Evolutionary conservation across 2,888 invertebrate species (phyloP).

Genomic region (Cetonia aurata): DNA sequence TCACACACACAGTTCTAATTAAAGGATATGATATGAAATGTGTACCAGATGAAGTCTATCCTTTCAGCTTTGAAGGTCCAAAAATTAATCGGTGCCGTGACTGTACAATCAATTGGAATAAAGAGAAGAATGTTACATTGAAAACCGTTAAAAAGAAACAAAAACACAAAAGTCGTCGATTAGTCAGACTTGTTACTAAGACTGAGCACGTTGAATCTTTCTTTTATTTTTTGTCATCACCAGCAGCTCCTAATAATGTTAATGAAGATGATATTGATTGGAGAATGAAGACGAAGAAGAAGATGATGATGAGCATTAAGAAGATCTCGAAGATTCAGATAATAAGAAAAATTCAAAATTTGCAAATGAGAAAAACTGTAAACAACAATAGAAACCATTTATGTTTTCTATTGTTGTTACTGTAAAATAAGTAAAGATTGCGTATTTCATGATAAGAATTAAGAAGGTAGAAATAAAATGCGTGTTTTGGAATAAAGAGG

Average conservation of each 20-base stretch:
- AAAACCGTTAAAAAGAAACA: constrained; percentile 98
- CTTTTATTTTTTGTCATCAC: constrained; percentile 98
- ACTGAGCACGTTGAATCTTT: constrained; percentile 95
- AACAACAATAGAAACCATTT: constrained; percentile 47
- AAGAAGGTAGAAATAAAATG: too few relatives aligned
- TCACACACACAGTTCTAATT: constrained; percentile 84
- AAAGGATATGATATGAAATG: constrained; percentile 95
- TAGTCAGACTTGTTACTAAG: constrained; percentile 94
- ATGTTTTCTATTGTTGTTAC: too few relatives aligned
- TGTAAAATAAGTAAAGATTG: too few relatives aligned
- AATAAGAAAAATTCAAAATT: constrained; percentile 54
- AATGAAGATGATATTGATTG: constrained; percentile 83
- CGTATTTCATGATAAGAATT: too few relatives aligned
- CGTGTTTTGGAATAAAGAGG: too few relatives aligned
- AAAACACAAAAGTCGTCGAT: constrained; percentile 96
- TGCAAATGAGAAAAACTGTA: constrained; percentile 63
- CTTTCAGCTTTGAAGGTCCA: constrained; percentile 93
- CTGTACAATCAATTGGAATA: constrained; percentile 83
- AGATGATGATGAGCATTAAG: constrained; percentile 72
- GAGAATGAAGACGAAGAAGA: constrained; percentile 78
- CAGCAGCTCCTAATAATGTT: constrained; percentile 83
- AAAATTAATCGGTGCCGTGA: constrained; percentile 79
- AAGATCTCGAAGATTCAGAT: constrained; percentile 63
- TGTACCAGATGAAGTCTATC: constrained; percentile 86
- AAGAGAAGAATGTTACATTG: constrained; percentile 96